Evolutionary conservation across 2,888 invertebrate genomes (phyloP), one percentile per base, ranked within the genome.

Genomic region (Branchellion lobata): DNA sequence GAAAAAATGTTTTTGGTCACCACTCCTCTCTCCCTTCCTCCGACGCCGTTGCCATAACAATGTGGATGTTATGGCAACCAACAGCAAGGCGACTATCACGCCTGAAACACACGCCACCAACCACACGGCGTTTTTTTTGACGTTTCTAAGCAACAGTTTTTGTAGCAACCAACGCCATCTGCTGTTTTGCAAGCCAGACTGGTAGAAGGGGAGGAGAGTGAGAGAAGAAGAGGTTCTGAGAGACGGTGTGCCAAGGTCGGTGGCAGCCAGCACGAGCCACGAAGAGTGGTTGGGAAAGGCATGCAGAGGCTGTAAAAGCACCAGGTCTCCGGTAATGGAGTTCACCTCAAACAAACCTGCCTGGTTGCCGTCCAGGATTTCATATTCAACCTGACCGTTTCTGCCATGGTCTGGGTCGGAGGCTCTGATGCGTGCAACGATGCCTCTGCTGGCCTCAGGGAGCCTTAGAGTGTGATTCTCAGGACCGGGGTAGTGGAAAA

Each of bases 341-440:
- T 96, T 95, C 65, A 97, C 92, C 0, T 94, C 94, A 87, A 96
- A 96, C 85, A 92, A 93, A 73, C 90, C 91, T 85, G 93, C 93
- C 24, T 89, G 88, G 85, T 95, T 95, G 0, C 95, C 95, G 86
- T 93, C 93, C 0, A 91, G 91, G 75, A 96, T 93, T 57, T 91
- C 90, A 86, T 83, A 85, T 0, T 69, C 76, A 8, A 85, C 80
- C 29, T 81, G 73, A 1, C 85, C 84, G 81, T 85, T 85, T 27
- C 79, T 78, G 5, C 84, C 85, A 18, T 31, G 24, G 29, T 79
- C 79, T 0, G n/a, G 33, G 29, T 79, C 79, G 24, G 8, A 14
- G n/a, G 79, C 79, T 18, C 27, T 14, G 31, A 79, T 24, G 29
- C 34, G 47, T n/a, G 79, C 36, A n/a, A 79, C 27, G 14, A 31